Base-by-base conservation (phyloP, 2,888 invertebrate species). In the Xanthia togata region DNA sequence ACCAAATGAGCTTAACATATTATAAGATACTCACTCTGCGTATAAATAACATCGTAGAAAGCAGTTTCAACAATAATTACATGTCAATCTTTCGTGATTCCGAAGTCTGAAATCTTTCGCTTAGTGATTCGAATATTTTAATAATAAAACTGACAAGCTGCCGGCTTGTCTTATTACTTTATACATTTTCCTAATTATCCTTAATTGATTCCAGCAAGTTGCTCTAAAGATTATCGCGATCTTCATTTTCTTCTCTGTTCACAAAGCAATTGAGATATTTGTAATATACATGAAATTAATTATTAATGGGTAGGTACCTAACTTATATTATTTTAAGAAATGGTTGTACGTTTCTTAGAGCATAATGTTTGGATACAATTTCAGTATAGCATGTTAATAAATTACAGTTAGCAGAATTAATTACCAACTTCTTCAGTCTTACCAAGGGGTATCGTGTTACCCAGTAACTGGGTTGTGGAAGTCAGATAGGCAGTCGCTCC, bases 141-240 rank as follows among this genome's bases (percentile, higher is more conserved):
- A 69, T 83, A 64, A 72, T 50, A 65, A 72, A 72, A 41, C 69
- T 60, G 68, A 70, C 69, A 78, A 17, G 1, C 57, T 55, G 14
- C 14, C 55, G 23, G 12, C 0, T 26, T 50, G 55, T 55, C 38
- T 69, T 59, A 17, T 35, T 53, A 70, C 14, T 41, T 68, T n/a
- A 11, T 41, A 31, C 26, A 26, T 53, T 38, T 75, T 26, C 26
- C 23, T n/a, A 17, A 64, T 71, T 71, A 59, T 64, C 47, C 68
- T 55, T 50, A 72, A 64, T 65, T 81, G 9, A 62, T 23, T 81
- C 53, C n/a, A 47, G 73, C 38, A 55, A 81, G 26, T 60, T 73
- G 8, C 47, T 74, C 4, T 50, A 50, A 57, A 6, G 47, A 64
- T 63, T 41, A 78, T n/a, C 11, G n/a, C 20, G 11, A 70, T 63